Evolutionary conservation across 2,888 invertebrate genomes (phyloP), one percentile per base, ranked within the genome.

Genomic region (Cryptus armator): DNA sequence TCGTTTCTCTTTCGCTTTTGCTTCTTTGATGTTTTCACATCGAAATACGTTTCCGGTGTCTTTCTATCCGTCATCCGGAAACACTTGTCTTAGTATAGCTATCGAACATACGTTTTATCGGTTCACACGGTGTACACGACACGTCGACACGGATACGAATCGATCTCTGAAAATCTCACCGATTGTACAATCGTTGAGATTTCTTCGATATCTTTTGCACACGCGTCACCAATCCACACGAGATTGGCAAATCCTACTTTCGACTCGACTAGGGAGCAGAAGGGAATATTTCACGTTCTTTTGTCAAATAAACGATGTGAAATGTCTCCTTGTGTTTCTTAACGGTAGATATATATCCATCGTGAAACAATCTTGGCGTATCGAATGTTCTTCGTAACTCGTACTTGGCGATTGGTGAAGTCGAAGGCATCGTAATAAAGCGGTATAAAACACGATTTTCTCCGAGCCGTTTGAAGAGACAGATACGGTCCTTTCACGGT

Each of bases 11-110:
- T 16, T n/a, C 16, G 43, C 43, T 66, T 43, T 10, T 2, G 37
- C 16, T 2, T 66, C 64, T 66, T 66, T 19, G 64, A 43, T 43
- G n/a, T 66, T 66, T 66, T 43, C 37, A 4, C 43, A 43, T 16
- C 64, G 43, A 43, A 43, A 19, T 43, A 66, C 64, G 37, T 16
- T 66, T 66, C 64, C 64, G 64, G 64, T 66, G 14, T 43, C 9
- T 29, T 32, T 32, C 59, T 2, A 32, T 32, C 43, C 6, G 16
- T 43, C 43, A 43, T 19, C 64, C 64, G 37, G 37, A 3, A 16
- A 66, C 43, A 43, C 19, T 37, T 16, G 16, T 43, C 64, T 3
- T 16, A 16, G 16, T 0, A 7, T 9, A 10, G 16, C 9, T 10
- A 14, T 16, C 16, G 2, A 16, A 16, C n/a, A 19, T 56, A 19